Evolutionary conservation across 2,113 vertebrate genomes (phyloP).

Genomic region (Numenius arquata): DNA sequence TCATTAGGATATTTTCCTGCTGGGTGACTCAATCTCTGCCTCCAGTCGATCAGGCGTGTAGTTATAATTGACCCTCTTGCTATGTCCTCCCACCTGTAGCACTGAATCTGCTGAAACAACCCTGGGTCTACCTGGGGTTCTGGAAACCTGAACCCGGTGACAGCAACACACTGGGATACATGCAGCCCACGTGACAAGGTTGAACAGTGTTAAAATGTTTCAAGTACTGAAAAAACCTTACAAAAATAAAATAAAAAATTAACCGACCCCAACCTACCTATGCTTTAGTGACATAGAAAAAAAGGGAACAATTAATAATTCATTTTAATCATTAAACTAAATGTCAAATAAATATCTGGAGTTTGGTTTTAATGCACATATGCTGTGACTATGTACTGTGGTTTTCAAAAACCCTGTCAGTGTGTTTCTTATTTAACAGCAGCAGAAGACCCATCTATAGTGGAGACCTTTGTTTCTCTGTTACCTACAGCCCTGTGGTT

Average conservation of each 20-base stretch:
- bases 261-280: neutral
- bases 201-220: neutral
- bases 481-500: neutral
- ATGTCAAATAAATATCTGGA: neutral
- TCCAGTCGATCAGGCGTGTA: neutral
- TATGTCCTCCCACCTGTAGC: neutral
- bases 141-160: neutral
- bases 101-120: neutral
- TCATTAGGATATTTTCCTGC: neutral
- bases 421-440: neutral
- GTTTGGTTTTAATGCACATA: neutral
- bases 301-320: neutral
- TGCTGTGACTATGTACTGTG: fast-evolving
- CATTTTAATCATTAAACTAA: neutral
- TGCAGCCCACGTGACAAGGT: fast-evolving
- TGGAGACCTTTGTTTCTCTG: neutral
- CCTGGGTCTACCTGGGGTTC: neutral
- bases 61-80: neutral
- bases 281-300: neutral
- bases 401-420: neutral
- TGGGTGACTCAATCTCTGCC: neutral
- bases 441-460: neutral
- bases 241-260: neutral
- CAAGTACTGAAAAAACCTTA: neutral
- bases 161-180: neutral